Evolutionary conservation across 2,113 vertebrate species (phyloP).

Genomic region (Elanus axillaris): DNA sequence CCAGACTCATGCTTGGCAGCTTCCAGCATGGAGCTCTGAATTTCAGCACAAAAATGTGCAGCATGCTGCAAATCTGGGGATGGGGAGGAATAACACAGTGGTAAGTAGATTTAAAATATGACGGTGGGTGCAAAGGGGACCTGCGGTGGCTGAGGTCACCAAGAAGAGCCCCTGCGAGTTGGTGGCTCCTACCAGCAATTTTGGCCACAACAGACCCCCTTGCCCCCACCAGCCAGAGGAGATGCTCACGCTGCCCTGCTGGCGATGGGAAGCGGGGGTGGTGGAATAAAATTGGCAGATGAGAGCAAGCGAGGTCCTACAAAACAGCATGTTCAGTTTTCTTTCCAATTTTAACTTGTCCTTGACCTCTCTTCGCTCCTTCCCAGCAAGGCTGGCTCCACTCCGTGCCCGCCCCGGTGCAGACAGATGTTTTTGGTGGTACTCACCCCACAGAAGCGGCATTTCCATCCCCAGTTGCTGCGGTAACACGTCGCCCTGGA

Average conservation of each 20-base stretch:
- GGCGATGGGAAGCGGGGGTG: background rate
- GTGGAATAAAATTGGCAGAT: constrained; percentile 26
- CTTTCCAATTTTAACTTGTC: constrained; percentile 67
- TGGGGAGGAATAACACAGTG: background rate
- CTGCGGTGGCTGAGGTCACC: fast-evolving
- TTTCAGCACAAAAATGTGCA: constrained; percentile 28
- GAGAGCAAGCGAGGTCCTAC: background rate
- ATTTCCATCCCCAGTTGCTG: background rate
- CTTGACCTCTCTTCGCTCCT: constrained; percentile 41
- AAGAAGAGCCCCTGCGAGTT: background rate
- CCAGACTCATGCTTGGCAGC: constrained; percentile 29
- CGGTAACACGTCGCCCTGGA: background rate
- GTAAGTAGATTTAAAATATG: background rate
- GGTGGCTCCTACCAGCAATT: background rate
- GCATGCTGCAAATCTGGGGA: background rate
- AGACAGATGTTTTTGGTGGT: constrained; percentile 5
- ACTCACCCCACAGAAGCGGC: background rate
- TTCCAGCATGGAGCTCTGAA: background rate
- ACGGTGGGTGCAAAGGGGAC: background rate
- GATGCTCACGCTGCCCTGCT: background rate
- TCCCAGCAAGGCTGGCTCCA: constrained; percentile 18
- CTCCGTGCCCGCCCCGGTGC: background rate
- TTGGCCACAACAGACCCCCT: background rate
- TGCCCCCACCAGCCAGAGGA: background rate
- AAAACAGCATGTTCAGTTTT: constrained; percentile 57